Conservation (phyloP, 2,797 vertebrate species). For the Pteronotus mesoamericanus region DNA sequence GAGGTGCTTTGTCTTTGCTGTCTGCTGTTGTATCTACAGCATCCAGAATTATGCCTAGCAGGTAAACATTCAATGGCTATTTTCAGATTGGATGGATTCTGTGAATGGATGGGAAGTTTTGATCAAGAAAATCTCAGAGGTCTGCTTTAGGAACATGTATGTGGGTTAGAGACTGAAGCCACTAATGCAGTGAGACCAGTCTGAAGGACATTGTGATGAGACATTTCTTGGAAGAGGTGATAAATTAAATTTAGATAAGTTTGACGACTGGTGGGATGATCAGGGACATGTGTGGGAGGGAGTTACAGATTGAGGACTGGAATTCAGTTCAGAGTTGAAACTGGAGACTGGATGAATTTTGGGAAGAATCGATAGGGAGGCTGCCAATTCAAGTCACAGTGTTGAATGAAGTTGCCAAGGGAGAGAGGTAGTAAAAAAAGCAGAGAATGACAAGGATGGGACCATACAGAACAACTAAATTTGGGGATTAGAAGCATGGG, state of each 20-base stretch:
- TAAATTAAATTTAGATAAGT: background rate
- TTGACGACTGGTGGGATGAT: background rate
- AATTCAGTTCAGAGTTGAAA: background rate
- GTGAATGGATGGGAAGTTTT: background rate
- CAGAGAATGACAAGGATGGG: background rate
- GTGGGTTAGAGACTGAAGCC: background rate
- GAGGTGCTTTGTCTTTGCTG: background rate
- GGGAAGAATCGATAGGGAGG: background rate
- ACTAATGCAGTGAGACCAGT: background rate
- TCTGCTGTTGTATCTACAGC: background rate
- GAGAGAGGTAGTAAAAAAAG: background rate
- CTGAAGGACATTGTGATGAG: background rate
- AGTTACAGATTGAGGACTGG: background rate
- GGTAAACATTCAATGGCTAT: background rate
- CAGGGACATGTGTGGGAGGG: background rate
- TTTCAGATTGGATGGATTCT: background rate
- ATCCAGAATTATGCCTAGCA: background rate
- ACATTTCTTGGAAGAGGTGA: background rate
- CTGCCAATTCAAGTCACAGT: background rate
- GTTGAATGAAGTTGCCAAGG: background rate
- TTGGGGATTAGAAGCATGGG: background rate
- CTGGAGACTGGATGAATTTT: background rate
- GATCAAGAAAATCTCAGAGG: background rate
- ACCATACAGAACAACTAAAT: background rate
- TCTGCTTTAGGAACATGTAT: background rate